Evolutionary conservation across 2,797 vertebrate genomes (phyloP).

Genomic region (Crocodylus rhombifer): DNA sequence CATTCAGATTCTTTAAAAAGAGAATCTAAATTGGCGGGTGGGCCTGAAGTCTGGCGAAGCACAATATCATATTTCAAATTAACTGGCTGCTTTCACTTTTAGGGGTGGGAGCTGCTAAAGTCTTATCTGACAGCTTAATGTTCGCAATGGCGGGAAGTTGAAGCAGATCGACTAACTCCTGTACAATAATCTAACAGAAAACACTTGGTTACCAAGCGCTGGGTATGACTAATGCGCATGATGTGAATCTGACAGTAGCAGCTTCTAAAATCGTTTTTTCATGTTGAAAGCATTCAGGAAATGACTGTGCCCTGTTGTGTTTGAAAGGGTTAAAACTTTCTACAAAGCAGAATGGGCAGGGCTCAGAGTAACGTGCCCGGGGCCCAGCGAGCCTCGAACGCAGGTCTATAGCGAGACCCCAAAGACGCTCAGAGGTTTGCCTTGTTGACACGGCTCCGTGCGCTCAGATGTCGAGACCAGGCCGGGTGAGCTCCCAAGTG

Average conservation of each 20-base stretch:
- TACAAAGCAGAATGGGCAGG: accelerated
- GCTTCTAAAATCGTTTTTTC: background rate
- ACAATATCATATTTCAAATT: background rate
- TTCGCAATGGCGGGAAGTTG: background rate
- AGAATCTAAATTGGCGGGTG: background rate
- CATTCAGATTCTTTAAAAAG: background rate
- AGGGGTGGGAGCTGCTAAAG: background rate
- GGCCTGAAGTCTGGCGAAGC: background rate
- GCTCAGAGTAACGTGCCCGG: background rate
- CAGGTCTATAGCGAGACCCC: background rate
- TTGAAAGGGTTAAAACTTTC: background rate
- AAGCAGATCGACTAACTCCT: background rate
- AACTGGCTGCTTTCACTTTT: background rate
- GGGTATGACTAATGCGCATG: accelerated
- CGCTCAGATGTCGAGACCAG: background rate
- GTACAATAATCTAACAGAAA: background rate
- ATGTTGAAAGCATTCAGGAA: background rate
- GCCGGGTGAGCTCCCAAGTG: slow-evolving; percentile 5
- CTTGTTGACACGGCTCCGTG: background rate
- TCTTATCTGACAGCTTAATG: background rate
- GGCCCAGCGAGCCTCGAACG: background rate
- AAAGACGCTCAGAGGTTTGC: background rate
- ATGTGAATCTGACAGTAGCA: background rate
- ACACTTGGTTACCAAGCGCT: background rate
- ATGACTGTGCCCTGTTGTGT: background rate